Evolutionary conservation across 1,140 invertebrate species (phyloP).

Genomic region (Euura lappo): DNA sequence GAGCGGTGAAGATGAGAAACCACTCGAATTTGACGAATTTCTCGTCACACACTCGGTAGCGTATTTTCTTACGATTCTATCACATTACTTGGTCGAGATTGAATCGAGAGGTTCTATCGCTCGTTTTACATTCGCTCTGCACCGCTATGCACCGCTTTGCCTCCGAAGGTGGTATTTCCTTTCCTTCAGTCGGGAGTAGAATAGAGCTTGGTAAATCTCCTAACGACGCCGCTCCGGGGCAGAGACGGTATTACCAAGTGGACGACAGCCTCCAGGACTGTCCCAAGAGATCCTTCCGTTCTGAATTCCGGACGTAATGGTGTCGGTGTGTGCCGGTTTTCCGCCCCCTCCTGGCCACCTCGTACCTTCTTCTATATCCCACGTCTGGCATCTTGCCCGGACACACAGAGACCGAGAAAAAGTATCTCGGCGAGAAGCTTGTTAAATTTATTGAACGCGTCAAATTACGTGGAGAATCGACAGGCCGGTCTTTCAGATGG

Average conservation of each 20-base stretch:
- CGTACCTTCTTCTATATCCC: no score
- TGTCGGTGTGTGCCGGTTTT: background rate
- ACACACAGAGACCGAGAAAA: background rate
- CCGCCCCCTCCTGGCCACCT: no score
- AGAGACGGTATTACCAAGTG: background rate
- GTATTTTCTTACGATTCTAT: no score
- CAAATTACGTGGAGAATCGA: slow-evolving; percentile 2
- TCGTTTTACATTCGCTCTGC: background rate
- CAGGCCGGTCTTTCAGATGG: no score
- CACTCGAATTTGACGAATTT: no score
- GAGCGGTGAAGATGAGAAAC: no score
- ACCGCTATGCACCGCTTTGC: background rate
- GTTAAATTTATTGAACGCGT: slow-evolving; percentile 3
- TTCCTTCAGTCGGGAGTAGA: background rate
- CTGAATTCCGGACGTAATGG: background rate
- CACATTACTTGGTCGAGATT: background rate
- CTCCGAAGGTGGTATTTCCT: background rate
- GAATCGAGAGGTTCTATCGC: background rate
- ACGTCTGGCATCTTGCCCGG: background rate
- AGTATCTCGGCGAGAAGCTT: background rate
- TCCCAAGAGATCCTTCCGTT: background rate
- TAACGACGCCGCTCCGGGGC: background rate
- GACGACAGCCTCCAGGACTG: background rate
- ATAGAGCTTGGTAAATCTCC: background rate
- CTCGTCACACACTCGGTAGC: no score